phyloP scores from a whole-genome alignment of 2,113 vertebrate species.

The Saimiri boliviensis region DNA sequence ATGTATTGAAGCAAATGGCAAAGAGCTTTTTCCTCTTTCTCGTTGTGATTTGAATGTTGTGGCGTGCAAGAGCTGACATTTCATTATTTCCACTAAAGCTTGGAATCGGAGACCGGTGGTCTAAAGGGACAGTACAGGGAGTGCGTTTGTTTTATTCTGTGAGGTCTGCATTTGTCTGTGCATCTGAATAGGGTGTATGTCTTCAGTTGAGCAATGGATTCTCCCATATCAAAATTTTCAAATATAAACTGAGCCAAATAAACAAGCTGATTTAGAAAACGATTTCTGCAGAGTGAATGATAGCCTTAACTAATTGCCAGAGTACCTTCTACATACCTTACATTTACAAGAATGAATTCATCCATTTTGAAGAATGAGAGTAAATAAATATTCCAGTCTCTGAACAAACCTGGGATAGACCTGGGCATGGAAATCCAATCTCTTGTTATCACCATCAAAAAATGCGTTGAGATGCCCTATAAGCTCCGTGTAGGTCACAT shows the following conservation, averaged over 20 bases:
- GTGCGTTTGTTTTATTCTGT: rapidly evolving
- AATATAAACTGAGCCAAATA: neutral
- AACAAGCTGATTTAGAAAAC: neutral
- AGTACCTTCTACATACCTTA: neutral
- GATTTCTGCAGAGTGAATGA: neutral
- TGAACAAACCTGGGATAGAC: neutral
- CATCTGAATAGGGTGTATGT: neutral
- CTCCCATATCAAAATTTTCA: neutral
- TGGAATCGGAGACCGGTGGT: neutral
- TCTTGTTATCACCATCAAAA: neutral
- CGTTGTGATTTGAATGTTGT: neutral
- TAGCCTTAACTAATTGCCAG: neutral
- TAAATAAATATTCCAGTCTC: neutral
- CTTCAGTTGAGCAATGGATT: neutral
- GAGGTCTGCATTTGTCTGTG: neutral
- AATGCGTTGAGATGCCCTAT: neutral
- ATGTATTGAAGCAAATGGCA: neutral
- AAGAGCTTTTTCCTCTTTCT: neutral
- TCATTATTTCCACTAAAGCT: neutral
- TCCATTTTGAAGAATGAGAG: neutral
- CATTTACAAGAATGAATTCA: neutral
- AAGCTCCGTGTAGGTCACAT: neutral
- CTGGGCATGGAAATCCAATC: neutral
- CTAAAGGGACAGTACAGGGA: neutral
- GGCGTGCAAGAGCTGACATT: too few species aligned